These are phyloP conservation scores for Sandelia bainsii DNA, from an alignment of 2,797 vertebrate species.

Conservation along the genomic window DNA sequence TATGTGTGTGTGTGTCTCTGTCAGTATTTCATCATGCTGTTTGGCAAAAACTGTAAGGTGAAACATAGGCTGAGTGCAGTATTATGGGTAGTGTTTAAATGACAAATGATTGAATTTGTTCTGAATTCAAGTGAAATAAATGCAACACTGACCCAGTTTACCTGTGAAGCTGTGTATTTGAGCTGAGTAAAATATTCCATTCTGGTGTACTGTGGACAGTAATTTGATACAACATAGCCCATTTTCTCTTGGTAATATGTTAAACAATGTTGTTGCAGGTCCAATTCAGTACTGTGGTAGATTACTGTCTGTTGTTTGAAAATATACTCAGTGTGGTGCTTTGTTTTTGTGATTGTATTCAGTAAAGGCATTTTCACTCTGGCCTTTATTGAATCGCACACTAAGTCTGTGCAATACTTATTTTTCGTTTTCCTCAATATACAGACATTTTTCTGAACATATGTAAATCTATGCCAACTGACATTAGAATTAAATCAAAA, in stretches of 20 bases:
- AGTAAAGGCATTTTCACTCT: background rate
- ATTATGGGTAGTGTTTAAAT: slow-evolving; percentile 25
- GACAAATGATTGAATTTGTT: slow-evolving; percentile 52
- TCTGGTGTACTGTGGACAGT: background rate
- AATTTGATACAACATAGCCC: slow-evolving; percentile 39
- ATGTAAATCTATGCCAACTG: background rate
- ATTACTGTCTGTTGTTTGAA: background rate
- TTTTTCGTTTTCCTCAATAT: background rate
- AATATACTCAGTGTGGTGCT: slow-evolving; percentile 6
- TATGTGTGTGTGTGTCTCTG: slow-evolving; percentile 20
- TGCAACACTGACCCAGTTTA: slow-evolving; percentile 28
- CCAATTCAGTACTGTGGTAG: slow-evolving; percentile 11
- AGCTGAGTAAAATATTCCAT: slow-evolving; percentile 28
- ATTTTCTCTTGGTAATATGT: slow-evolving; percentile 45
- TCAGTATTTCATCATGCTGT: slow-evolving; percentile 31
- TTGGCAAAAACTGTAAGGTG: slow-evolving; percentile 7
- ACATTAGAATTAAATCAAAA: background rate
- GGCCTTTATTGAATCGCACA: background rate
- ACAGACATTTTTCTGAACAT: background rate
- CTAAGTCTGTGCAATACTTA: background rate
- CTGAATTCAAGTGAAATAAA: slow-evolving; percentile 46
- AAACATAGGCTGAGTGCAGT: slow-evolving; percentile 15
- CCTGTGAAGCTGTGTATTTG: slow-evolving; percentile 22
- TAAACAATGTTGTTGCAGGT: slow-evolving; percentile 35
- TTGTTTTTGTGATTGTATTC: slow-evolving; percentile 1